Evolutionary conservation across 2,113 vertebrate species (phyloP).

Genomic region (Lonchura striata): DNA sequence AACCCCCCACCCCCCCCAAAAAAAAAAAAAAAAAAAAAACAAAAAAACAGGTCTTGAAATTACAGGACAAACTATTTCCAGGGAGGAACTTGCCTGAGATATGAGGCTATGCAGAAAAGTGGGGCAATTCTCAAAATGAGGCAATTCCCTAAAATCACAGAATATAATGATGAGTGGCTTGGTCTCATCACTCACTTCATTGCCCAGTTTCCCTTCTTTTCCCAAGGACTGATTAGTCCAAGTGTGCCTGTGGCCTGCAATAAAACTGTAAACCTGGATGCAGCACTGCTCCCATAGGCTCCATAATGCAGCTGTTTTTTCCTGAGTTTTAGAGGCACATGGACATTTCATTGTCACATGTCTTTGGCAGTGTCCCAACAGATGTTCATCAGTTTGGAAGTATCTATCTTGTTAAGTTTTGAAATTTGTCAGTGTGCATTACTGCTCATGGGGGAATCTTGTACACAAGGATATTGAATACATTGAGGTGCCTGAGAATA

Average conservation of each 20-base stretch:
- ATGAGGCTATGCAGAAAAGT: not conserved
- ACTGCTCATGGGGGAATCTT: not conserved
- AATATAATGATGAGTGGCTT: not conserved
- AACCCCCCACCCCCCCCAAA: no score
- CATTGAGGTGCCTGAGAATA: not conserved
- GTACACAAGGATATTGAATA: not conserved
- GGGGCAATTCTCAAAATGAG: not conserved
- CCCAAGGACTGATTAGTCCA: not conserved
- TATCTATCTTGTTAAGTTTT: not conserved
- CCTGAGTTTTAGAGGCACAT: not conserved
- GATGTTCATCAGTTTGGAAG: not conserved
- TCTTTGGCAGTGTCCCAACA: not conserved
- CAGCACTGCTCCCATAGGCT: not conserved
- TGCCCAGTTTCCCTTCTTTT: not conserved
- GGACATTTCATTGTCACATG: not conserved
- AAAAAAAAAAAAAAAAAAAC: not conserved
- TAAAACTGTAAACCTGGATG: not conserved
- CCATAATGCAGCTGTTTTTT: not conserved
- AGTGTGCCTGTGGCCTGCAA: not conserved
- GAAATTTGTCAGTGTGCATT: not conserved
- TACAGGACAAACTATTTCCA: not conserved
- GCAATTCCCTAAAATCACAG: not conserved
- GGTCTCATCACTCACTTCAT: not conserved
- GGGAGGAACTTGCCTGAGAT: not conserved
- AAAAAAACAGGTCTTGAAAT: not conserved